phyloP scores from a whole-genome alignment of 1,140 invertebrate species.

The Bilobella aurantiaca region DNA sequence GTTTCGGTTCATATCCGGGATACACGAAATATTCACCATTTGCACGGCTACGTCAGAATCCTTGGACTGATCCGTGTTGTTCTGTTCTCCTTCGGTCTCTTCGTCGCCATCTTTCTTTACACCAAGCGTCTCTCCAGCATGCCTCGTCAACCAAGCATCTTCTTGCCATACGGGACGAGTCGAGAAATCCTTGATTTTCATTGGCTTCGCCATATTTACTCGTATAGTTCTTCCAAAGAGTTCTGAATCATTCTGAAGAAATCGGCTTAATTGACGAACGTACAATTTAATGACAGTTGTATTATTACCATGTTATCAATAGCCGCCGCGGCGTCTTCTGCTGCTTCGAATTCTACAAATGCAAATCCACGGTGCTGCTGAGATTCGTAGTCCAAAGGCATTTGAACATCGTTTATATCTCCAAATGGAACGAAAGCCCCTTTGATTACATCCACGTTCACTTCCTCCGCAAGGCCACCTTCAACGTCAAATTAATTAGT shows the following conservation, averaged over 20 bases:
- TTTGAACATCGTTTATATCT: slow-evolving; percentile 92
- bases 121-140: slow-evolving; percentile 74
- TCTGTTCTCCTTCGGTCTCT: slow-evolving; percentile 13
- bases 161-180: slow-evolving; percentile 93
- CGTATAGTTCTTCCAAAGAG: slow-evolving; percentile 92
- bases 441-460: slow-evolving; percentile 88
- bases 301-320: slow-evolving; percentile 93
- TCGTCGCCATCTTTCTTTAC: slow-evolving; percentile 16
- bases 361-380: slow-evolving; percentile 96
- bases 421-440: slow-evolving; percentile 97
- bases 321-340: slow-evolving; percentile 77
- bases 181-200: slow-evolving; percentile 88
- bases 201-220: slow-evolving; percentile 93
- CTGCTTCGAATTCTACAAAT: slow-evolving; percentile 92
- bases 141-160: slow-evolving; percentile 89
- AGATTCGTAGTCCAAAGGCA: slow-evolving; percentile 95
- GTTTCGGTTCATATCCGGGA: neutral
- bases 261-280: neutral
- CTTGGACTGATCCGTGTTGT: slow-evolving; percentile 12
- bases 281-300: neutral
- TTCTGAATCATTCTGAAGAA: slow-evolving; percentile 84
- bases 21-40: neutral
- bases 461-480: slow-evolving; percentile 93
- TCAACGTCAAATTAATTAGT: neutral
- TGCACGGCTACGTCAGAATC: slow-evolving; percentile 9